phyloP scores from a whole-genome alignment of 2,797 vertebrate genomes.

The Steatocranus sp. region DNA sequence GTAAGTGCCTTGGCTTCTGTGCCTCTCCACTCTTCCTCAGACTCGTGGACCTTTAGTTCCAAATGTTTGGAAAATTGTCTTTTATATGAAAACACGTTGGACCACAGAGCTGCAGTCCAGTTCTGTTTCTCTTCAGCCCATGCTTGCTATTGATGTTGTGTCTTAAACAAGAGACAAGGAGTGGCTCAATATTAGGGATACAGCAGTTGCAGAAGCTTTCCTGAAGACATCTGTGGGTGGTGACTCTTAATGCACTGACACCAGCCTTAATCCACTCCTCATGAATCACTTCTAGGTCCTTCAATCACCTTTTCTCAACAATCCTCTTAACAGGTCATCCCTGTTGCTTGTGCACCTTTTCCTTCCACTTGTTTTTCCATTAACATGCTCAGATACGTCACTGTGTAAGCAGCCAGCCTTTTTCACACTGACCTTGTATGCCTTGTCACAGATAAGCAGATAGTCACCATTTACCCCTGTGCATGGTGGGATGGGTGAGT shows the following conservation, averaged over 20 bases:
- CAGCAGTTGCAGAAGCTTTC: not conserved
- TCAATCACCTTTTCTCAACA: not conserved
- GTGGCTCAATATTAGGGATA: not conserved
- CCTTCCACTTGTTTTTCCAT: not conserved
- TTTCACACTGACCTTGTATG: not conserved
- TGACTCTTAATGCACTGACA: not conserved
- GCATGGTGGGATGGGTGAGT: not conserved
- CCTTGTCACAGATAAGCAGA: not conserved
- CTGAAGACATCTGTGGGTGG: not conserved
- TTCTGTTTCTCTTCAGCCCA: not conserved
- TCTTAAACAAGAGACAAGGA: accelerated
- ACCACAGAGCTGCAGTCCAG: not conserved
- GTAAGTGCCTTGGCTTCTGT: not conserved
- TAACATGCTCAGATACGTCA: accelerated
- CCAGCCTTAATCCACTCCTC: not conserved
- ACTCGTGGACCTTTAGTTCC: not conserved
- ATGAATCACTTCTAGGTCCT: accelerated
- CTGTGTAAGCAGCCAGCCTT: not conserved
- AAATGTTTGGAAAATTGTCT: accelerated
- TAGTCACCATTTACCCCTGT: not conserved
- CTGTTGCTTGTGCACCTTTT: not conserved
- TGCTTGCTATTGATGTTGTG: accelerated
- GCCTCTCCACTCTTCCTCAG: not conserved
- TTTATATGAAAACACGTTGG: accelerated
- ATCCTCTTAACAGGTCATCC: accelerated